These are phyloP conservation scores for Prenolepis imparis DNA, from an alignment of 2,888 invertebrate genomes.

Conservation along the genomic window DNA sequence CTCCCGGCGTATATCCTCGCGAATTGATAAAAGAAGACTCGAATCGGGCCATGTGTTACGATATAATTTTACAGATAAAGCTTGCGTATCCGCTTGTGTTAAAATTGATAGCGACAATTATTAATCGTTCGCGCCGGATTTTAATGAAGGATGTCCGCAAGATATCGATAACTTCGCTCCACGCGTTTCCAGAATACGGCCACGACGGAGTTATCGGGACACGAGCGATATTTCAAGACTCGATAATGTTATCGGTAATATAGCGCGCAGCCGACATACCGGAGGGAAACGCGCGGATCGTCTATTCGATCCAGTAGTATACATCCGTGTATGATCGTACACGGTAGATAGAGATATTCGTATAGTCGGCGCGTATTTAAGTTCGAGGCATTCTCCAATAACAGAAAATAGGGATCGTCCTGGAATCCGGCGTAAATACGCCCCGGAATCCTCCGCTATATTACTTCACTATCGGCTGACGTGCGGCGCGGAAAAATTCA, in stretches of 20 bases:
- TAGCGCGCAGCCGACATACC: constrained; percentile 27
- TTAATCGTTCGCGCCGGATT: constrained; percentile 47
- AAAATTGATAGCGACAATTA: constrained; percentile 15
- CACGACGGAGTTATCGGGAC: constrained; percentile 33
- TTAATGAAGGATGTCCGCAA: constrained; percentile 33
- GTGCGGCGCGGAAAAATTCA: constrained; percentile 72
- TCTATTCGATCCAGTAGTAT: constrained; percentile 39
- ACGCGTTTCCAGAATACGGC: constrained; percentile 1
- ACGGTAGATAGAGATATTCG: constrained; percentile 49
- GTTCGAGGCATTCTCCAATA: constrained; percentile 76
- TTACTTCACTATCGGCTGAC: constrained; percentile 80
- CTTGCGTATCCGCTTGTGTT: neutral
- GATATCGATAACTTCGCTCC: constrained; percentile 34
- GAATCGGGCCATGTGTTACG: neutral
- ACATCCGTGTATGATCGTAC: constrained; percentile 46
- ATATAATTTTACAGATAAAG: constrained; percentile 11
- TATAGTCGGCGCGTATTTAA: constrained; percentile 69
- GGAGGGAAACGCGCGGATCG: constrained; percentile 26
- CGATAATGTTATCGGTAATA: constrained; percentile 53
- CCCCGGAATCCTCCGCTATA: constrained; percentile 78
- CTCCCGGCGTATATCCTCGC: neutral
- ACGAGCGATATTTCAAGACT: constrained; percentile 26
- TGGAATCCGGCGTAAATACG: constrained; percentile 83
- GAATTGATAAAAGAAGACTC: constrained; percentile 10
- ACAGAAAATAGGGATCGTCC: constrained; percentile 75